A percentile compares a stretch with the other conserved stretches of the same genome.
phyloP scores from a whole-genome alignment of 2,113 vertebrate species.

The Microcebus ravelobensis region DNA sequence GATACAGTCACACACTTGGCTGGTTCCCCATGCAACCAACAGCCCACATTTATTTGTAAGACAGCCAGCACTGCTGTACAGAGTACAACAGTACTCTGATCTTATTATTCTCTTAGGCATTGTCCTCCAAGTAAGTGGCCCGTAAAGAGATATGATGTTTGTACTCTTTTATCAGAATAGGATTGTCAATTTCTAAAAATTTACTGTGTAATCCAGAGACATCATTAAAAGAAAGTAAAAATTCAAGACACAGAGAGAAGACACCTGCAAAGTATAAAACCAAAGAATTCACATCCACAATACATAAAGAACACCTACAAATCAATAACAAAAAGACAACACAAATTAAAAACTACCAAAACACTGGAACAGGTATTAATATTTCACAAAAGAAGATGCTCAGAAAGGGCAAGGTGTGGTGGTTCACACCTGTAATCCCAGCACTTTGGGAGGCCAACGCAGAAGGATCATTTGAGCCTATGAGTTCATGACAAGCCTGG shows the following conservation, averaged over 20 bases:
- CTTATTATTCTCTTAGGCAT: neutral
- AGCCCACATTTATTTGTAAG: neutral
- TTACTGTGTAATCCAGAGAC: slow-evolving; percentile 14
- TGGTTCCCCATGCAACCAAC: neutral
- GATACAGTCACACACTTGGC: neutral
- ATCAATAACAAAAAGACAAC: neutral
- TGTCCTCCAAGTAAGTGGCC: neutral
- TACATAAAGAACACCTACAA: neutral
- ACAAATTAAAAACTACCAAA: neutral
- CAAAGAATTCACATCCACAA: neutral
- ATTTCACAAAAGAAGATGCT: neutral
- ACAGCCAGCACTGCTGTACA: neutral
- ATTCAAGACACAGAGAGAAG: neutral
- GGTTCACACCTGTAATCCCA: neutral
- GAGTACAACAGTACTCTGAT: neutral
- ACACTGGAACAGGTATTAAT: neutral
- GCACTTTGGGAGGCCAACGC: neutral
- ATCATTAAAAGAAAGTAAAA: neutral
- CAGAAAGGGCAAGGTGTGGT: neutral
- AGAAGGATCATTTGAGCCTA: neutral
- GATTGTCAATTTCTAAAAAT: neutral
- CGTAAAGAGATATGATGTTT: neutral
- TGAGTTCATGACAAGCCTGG: neutral
- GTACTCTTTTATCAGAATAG: slow-evolving; percentile 28
- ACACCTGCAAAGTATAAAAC: neutral